phyloP scores from a whole-genome alignment of 1,140 invertebrate genomes.

The Drosophila kurseongensis region DNA sequence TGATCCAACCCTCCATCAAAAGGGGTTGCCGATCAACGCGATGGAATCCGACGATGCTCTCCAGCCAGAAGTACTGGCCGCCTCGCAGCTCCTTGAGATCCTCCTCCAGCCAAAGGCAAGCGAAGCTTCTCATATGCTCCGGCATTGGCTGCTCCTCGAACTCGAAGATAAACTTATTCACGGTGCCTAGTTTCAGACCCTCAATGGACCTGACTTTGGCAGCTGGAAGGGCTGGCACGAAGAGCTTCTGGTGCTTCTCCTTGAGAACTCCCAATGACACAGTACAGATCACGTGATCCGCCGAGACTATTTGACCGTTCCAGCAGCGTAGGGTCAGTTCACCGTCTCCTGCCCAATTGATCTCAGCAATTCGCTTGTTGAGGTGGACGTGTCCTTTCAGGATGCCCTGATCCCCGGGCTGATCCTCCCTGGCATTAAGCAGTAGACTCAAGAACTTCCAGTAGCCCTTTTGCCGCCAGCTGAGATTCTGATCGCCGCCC shows the following conservation, averaged over 20 bases:
- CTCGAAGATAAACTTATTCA: slow-evolving; percentile 92
- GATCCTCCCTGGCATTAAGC: slow-evolving; percentile 66
- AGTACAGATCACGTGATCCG: slow-evolving; percentile 89
- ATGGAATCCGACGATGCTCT: slow-evolving; percentile 88
- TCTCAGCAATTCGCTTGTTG: slow-evolving; percentile 85
- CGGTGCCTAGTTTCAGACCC: slow-evolving; percentile 88
- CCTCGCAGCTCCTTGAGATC: slow-evolving; percentile 79
- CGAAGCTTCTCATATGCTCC: slow-evolving; percentile 80
- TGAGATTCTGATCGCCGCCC: slow-evolving; percentile 86
- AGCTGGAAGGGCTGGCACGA: slow-evolving; percentile 87
- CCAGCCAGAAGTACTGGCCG: slow-evolving; percentile 85
- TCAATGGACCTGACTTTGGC: slow-evolving; percentile 88
- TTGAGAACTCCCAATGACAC: slow-evolving; percentile 89
- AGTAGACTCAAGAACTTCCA: slow-evolving; percentile 87
- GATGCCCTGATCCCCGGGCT: slow-evolving; percentile 45
- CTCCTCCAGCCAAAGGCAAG: slow-evolving; percentile 86
- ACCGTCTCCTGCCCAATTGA: slow-evolving; percentile 81
- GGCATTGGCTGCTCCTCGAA: slow-evolving; percentile 89
- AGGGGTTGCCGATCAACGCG: slow-evolving; percentile 88
- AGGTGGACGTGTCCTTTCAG: slow-evolving; percentile 83
- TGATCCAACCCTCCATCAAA: slow-evolving; percentile 88
- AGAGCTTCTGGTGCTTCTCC: slow-evolving; percentile 86
- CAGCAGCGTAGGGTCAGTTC: slow-evolving; percentile 85
- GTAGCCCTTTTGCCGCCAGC: slow-evolving; percentile 88
- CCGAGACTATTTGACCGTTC: slow-evolving; percentile 86